Evolutionary conservation across 2,888 invertebrate species (phyloP).

Genomic region (Aspidapion aeneum): DNA sequence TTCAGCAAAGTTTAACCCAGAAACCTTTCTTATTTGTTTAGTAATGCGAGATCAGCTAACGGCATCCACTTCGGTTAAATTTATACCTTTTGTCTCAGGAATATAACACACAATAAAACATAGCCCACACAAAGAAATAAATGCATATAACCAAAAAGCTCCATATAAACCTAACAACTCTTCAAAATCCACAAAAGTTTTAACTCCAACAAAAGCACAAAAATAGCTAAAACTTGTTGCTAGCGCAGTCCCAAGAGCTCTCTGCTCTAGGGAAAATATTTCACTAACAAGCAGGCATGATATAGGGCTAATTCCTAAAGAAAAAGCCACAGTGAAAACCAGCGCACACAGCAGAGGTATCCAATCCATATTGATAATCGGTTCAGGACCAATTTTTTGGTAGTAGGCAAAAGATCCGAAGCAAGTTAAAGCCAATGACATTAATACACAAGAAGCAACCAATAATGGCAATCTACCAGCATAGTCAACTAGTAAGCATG

Average conservation of each 20-base stretch:
- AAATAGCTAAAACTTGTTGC: constrained; percentile 84
- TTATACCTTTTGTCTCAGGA: constrained; percentile 88
- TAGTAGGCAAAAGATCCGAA: constrained; percentile 84
- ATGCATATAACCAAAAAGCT: constrained; percentile 86
- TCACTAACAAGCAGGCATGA: constrained; percentile 83
- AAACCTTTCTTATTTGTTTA: constrained; percentile 6
- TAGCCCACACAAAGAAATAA: constrained; percentile 74
- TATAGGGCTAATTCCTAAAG: constrained; percentile 85
- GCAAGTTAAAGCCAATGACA: constrained; percentile 82
- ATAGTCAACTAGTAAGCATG: constrained; percentile 79
- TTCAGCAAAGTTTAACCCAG: background rate
- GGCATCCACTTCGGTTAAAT: constrained; percentile 84
- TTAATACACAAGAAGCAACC: constrained; percentile 78
- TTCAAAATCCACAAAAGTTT: constrained; percentile 82
- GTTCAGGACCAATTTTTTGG: constrained; percentile 58
- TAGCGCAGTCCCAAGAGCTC: constrained; percentile 84
- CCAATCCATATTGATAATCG: constrained; percentile 65
- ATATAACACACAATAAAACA: constrained; percentile 84
- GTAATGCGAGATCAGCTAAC: constrained; percentile 36
- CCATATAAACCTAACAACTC: constrained; percentile 73
- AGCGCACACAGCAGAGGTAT: constrained; percentile 79
- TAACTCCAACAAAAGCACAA: constrained; percentile 82
- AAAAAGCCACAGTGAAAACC: constrained; percentile 81
- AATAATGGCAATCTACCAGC: constrained; percentile 81
- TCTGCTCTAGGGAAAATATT: constrained; percentile 76